phyloP scores from a whole-genome alignment of 2,888 invertebrate species.

The Agrotis segetum region DNA sequence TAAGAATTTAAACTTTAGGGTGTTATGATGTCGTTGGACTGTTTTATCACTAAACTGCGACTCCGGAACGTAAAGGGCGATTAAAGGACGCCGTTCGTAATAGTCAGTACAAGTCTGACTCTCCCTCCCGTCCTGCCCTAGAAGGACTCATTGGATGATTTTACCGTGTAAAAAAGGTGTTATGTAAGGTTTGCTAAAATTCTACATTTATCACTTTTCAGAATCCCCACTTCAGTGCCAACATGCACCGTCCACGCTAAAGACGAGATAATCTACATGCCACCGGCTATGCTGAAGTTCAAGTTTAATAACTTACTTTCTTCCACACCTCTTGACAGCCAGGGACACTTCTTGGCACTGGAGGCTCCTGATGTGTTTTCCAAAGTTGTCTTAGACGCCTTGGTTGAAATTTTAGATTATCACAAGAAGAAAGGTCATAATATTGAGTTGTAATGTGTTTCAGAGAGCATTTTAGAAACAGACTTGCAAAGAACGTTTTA shows the following conservation, averaged over 20 bases:
- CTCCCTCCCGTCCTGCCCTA: no score
- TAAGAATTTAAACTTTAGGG: no score
- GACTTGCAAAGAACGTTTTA: not conserved
- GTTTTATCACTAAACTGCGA: no score
- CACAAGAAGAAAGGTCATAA: conserved; percentile 9
- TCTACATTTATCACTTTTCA: conserved; percentile 46
- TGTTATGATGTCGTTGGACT: no score
- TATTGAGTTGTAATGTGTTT: conserved; percentile 18
- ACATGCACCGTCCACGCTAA: conserved; percentile 93
- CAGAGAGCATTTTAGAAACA: no score
- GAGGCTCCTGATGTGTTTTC: conserved; percentile 93
- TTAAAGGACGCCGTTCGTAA: no score
- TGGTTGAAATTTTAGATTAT: conserved; percentile 27
- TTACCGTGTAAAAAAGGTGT: no score
- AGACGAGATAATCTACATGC: conserved; percentile 90
- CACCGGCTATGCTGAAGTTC: conserved; percentile 85
- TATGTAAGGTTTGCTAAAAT: not conserved
- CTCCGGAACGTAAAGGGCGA: no score
- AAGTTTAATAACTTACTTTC: conserved; percentile 66
- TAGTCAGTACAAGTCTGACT: no score
- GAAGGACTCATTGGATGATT: no score
- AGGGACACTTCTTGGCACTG: conserved; percentile 92
- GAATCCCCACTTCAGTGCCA: conserved; percentile 90
- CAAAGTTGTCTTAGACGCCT: conserved; percentile 88
- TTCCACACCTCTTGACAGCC: conserved; percentile 85